Percentiles rank a stretch among this genome's conserved stretches.
phyloP scores from a whole-genome alignment of 2,113 vertebrate genomes.

The Nansenia antarctica region DNA sequence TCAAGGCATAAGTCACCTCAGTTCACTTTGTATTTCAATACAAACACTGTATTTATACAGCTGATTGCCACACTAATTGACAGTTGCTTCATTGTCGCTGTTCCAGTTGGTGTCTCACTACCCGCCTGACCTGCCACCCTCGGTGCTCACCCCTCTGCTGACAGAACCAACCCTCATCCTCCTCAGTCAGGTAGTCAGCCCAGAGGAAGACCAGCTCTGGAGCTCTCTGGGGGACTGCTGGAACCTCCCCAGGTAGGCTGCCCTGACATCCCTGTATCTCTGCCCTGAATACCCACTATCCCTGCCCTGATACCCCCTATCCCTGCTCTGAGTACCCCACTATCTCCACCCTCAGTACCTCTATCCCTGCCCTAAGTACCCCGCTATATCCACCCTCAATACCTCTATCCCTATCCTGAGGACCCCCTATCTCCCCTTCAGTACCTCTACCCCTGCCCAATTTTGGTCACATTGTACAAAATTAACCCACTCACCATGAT shows the following conservation, averaged over 20 bases:
- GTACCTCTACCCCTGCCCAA: too few species aligned
- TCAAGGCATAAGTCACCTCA: too few species aligned
- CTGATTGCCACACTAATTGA: not conserved
- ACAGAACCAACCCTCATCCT: conserved; percentile 62
- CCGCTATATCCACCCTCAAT: not conserved
- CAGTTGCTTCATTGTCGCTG: not conserved
- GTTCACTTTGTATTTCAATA: too few species aligned
- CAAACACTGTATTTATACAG: not conserved
- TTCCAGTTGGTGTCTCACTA: conserved; percentile 48
- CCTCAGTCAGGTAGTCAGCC: conserved; percentile 56
- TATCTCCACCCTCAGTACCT: not conserved
- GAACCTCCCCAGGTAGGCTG: conserved; percentile 66
- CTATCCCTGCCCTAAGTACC: not conserved
- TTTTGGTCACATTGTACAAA: too few species aligned
- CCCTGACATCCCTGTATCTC: not conserved
- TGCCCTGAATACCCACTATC: not conserved
- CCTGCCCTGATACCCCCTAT: not conserved
- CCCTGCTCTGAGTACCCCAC: not conserved
- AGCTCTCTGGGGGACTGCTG: conserved; percentile 69
- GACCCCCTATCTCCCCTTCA: too few species aligned
- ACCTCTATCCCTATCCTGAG: not conserved
- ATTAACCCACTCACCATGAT: too few species aligned
- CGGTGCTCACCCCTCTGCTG: conserved; percentile 68
- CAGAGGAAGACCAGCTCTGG: conserved; percentile 62
- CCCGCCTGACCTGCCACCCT: conserved; percentile 48